Evolutionary conservation across 2,797 vertebrate genomes (phyloP).

Genomic region (Lutjanus campechanus): DNA sequence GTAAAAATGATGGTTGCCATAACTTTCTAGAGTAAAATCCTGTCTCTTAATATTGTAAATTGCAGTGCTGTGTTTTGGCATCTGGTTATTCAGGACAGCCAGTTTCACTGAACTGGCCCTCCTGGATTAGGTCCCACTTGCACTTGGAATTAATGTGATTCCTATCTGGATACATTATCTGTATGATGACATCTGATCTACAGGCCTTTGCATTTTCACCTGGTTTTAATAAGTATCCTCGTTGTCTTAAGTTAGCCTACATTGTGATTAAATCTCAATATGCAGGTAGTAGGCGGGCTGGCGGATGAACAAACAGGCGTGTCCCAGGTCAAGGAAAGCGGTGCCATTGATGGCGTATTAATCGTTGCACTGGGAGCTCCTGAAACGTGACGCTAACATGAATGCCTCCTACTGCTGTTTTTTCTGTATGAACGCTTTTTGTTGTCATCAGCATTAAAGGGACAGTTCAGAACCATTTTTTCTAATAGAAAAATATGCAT

Average conservation of each 20-base stretch:
- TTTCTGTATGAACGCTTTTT: neutral
- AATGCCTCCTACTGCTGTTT: neutral
- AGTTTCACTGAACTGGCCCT: neutral
- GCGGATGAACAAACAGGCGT: neutral
- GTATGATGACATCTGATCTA: neutral
- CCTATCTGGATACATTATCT: neutral
- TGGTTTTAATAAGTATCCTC: neutral
- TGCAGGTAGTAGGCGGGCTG: neutral
- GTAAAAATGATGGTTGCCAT: neutral
- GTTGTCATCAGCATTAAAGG: neutral
- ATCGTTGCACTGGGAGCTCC: neutral
- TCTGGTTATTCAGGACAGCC: neutral
- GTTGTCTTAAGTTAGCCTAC: neutral
- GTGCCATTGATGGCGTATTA: neutral
- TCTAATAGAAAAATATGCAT: too few species aligned
- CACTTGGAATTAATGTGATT: neutral
- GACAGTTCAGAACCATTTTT: too few species aligned
- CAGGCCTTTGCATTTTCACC: neutral
- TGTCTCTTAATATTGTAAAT: neutral
- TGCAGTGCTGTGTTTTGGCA: neutral
- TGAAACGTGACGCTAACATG: neutral
- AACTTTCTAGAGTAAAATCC: neutral
- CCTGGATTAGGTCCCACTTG: neutral
- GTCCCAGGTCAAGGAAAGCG: too few species aligned
- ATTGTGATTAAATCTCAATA: neutral